These are phyloP conservation scores for Phyllostomus discolor DNA, from an alignment of 2,113 vertebrate species.

Conservation along the genomic window DNA sequence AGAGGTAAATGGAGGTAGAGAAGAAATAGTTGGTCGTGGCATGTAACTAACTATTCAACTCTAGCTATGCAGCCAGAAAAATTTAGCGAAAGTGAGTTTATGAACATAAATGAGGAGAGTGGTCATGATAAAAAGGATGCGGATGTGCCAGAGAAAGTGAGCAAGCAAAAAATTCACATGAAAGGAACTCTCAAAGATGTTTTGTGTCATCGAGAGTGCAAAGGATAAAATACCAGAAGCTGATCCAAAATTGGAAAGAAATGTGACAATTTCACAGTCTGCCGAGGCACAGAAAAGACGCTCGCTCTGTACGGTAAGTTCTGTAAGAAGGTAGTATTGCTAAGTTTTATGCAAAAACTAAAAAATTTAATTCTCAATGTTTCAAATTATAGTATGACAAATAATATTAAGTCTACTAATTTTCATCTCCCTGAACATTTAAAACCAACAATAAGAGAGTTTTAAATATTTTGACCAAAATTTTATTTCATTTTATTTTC, in stretches of 20 bases:
- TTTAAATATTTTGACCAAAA: neutral
- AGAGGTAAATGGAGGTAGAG: neutral
- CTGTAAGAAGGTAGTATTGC: neutral
- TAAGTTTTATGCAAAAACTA: neutral
- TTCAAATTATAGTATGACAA: neutral
- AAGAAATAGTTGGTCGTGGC: neutral
- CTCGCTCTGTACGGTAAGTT: neutral
- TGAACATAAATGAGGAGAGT: neutral
- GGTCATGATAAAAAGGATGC: neutral
- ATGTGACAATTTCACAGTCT: neutral
- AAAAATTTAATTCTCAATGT: neutral
- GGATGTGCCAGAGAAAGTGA: neutral
- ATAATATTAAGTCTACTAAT: neutral
- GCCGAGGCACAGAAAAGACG: neutral
- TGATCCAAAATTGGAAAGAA: neutral
- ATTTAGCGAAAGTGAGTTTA: neutral
- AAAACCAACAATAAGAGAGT: neutral
- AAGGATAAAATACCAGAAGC: neutral
- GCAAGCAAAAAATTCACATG: neutral
- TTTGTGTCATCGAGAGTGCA: neutral
- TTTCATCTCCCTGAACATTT: neutral
- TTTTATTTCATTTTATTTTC: neutral
- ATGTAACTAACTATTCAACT: too few relatives aligned
- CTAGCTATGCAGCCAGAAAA: neutral
- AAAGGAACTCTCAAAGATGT: neutral